Conservation (phyloP, 2,888 invertebrate species). For the Maniola hyperantus region DNA sequence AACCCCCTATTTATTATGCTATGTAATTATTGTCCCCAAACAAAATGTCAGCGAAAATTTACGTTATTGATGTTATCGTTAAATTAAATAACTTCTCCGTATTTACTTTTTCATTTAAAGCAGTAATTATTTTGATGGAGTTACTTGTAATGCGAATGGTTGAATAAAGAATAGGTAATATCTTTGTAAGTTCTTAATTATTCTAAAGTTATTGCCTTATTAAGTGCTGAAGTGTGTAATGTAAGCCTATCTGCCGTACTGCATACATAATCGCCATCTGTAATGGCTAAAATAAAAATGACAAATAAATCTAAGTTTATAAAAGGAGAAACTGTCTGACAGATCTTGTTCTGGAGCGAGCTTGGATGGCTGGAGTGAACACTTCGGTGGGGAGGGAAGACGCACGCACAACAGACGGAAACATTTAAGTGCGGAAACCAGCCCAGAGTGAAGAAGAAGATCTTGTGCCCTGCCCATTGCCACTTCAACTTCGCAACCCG, state of each 20-base stretch:
- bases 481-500: too few species aligned
- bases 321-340: too few species aligned
- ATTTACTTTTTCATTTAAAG: slow-evolving; percentile 13
- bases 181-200: slow-evolving; percentile 10
- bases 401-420: too few species aligned
- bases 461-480: too few species aligned
- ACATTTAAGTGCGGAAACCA: too few species aligned
- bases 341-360: too few species aligned
- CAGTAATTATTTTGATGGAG: slow-evolving; percentile 16
- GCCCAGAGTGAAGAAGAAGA: too few species aligned
- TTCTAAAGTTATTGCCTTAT: slow-evolving; percentile 10
- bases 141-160: neutral
- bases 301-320: neutral
- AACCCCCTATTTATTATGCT: slow-evolving; percentile 10
- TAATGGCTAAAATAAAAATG: neutral
- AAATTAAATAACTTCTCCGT: slow-evolving; percentile 1
- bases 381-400: too few species aligned
- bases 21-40: slow-evolving; percentile 17
- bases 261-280: neutral
- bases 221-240: neutral
- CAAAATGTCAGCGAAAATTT: slow-evolving; percentile 32
- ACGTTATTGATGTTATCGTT: slow-evolving; percentile 28
- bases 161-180: slow-evolving; percentile 6
- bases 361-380: too few species aligned
- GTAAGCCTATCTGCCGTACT: neutral